Evolutionary conservation across 1,140 invertebrate genomes (phyloP).

Genomic region (Cydia strobilella): DNA sequence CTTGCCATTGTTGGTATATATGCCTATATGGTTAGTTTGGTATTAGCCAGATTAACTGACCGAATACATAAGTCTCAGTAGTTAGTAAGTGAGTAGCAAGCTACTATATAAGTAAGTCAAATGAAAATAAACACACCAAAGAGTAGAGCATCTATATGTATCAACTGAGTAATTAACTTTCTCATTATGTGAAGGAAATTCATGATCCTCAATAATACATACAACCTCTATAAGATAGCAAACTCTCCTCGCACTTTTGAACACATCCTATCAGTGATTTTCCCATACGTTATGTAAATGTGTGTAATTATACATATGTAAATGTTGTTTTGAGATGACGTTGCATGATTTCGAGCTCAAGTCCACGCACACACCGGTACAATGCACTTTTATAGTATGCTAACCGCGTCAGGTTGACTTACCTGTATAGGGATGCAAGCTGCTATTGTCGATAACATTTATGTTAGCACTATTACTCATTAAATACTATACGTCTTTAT

Average conservation of each 20-base stretch:
- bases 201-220: background rate
- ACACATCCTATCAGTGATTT: constrained; percentile 9
- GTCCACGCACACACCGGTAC: constrained; percentile 42
- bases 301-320: constrained; percentile 37
- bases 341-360: constrained; percentile 65
- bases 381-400: constrained; percentile 74
- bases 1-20: no score
- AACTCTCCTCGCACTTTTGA: constrained; percentile 40
- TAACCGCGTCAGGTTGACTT: constrained; percentile 52
- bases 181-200: constrained; percentile 8
- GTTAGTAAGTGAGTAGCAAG: no score
- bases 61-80: no score
- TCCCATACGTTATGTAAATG: constrained; percentile 53
- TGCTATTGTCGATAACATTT: constrained; percentile 31
- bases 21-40: no score
- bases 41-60: no score
- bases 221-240: constrained; percentile 35
- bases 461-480: constrained; percentile 28
- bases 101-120: no score
- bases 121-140: no score
- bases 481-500: background rate
- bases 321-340: constrained; percentile 50
- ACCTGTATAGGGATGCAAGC: constrained; percentile 54
- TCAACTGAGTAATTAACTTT: background rate
- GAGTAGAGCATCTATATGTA: background rate